Evolutionary conservation across 2,888 invertebrate genomes (phyloP), one percentile per base, ranked within the genome.

Genomic region (Ommatoiulus sabulosus): DNA sequence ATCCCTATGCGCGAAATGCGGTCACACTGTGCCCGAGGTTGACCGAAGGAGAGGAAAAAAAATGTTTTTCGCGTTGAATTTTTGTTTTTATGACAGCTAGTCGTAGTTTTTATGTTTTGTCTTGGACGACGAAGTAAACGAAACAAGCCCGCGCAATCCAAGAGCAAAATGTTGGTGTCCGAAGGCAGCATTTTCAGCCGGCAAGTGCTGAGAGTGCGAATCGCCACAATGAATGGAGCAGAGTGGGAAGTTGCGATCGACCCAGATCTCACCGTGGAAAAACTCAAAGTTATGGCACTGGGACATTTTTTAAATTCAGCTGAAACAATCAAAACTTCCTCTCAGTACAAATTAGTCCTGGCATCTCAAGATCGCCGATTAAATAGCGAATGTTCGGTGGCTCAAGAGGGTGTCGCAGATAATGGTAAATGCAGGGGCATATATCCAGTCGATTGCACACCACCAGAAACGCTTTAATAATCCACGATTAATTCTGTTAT

Each of bases 281-380:
- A 92, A 89, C 89, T 93, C 46, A 93, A 93, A 90, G 91, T 92
- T 8, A 91, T 91, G 90, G 92, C 92, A 12, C 90, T 93, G 85
- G 91, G 92, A 48, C 92, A 93, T 89, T 92, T 93, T 89, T 92
- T 92, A 87, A 92, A 92, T 89, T 10, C 84, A 35, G 90, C 91
- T 17, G 93, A 92, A 63, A 91, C 92, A 88, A 91, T 92, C 88
- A 93, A 93, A 90, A 91, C 91, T 89, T 92, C 92, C 0, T 91
- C 92, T 52, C 92, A 92, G 87, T 93, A 92, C 90, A 92, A 92
- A 90, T 91, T 93, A 86, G 90, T 93, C 15, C 90, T 92, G n/a
- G 92, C 93, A 8, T 91, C 92, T 15, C 24, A 84, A 20, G 92
- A 92, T 44, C 91, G 92, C 86, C 90, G 92, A 44, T 89, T 93